Evolutionary conservation across 2,888 invertebrate genomes (phyloP), one percentile per base, ranked within the genome.

Genomic region (Elmis aenea): DNA sequence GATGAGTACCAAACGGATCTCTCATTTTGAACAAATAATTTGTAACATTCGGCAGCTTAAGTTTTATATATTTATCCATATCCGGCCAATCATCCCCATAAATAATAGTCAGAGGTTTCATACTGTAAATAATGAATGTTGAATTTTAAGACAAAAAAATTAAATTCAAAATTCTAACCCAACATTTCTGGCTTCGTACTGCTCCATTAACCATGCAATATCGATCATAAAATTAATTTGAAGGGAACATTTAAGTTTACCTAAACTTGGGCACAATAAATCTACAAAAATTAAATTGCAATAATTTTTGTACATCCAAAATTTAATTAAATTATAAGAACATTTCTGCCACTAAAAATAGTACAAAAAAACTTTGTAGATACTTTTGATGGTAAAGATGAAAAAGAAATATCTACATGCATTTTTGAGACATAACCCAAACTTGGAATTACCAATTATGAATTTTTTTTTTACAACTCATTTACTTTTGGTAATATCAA

Each of bases 181-280:
- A 55, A 83, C 79, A 32, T 84, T 84, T 32, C 83, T 83, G 53
- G 80, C 80, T 54, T 81, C 75, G 55, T 94, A 94, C 54, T 93
- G 90, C 0, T 87, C 82, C 35, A 91, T 70, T 0, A 95, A 64
- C 92, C 93, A 96, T 1, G 83, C 84, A 5, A 89, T 73, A 53
- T 95, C 92, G 21, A 93, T 84, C 86, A 94, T 89, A 56, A 90
- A 95, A 66, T 91, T 95, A 13, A 95, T 84, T 68, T 95, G 90
- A n/a, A 87, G 66, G 0, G 83, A 83, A 24, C 76, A 74, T 48
- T 81, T 80, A 3, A 91, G 67, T 37, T 79, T 77, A 0, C 90
- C 90, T 2, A 90, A 68, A 57, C 85, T 85, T 4, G 72, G 72
- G 54, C 89, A 87, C 3, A 90, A 65, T n/a, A 90, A 73, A 67